Percentiles rank a stretch among this genome's conserved stretches.
phyloP scores from a whole-genome alignment of 2,797 vertebrate species.

The Cynopterus sphinx region DNA sequence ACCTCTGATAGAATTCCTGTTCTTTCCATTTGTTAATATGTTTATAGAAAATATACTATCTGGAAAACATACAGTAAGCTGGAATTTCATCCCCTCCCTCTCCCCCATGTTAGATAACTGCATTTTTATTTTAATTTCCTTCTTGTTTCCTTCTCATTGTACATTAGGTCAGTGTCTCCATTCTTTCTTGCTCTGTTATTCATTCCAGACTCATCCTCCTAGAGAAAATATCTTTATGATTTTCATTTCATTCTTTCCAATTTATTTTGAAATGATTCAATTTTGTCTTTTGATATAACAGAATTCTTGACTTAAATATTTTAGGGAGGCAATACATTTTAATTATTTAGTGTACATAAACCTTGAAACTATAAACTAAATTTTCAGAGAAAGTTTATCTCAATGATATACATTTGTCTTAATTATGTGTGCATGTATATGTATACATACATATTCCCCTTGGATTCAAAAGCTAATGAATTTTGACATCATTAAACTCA shows the following conservation, averaged over 20 bases:
- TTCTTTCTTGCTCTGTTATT: background rate
- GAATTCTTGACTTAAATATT: background rate
- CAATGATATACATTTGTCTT: background rate
- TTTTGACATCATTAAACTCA: background rate
- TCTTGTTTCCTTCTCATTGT: background rate
- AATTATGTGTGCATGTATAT: no score
- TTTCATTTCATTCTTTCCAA: background rate
- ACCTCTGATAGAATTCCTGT: background rate
- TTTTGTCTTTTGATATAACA: background rate
- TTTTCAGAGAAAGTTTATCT: background rate
- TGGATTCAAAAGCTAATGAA: background rate
- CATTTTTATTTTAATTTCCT: background rate
- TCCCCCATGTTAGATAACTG: background rate
- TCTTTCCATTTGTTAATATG: background rate
- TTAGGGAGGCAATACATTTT: background rate
- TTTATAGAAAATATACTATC: conserved; percentile 23
- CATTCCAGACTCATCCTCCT: background rate
- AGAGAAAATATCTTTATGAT: background rate
- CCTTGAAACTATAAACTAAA: background rate
- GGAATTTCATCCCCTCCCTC: background rate
- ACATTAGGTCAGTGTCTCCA: background rate
- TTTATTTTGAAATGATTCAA: conserved; percentile 19
- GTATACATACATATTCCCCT: no score
- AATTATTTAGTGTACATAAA: background rate
- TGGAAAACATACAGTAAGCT: background rate